Conservation (phyloP, 2,113 vertebrate species). For the Thryonomys swinderianus region DNA sequence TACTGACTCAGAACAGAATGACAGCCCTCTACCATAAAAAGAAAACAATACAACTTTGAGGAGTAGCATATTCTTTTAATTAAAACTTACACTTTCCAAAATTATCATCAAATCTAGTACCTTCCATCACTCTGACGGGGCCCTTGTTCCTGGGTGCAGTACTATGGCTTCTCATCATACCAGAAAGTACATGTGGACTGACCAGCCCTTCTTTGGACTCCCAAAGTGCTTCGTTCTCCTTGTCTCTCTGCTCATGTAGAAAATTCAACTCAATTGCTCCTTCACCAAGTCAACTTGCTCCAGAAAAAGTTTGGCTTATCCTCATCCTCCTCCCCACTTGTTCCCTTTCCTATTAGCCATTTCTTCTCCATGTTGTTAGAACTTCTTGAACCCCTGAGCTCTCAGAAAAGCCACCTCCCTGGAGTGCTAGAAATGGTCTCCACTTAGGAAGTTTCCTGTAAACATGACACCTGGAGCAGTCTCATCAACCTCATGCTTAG, state of each 20-base stretch:
- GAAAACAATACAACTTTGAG: neutral
- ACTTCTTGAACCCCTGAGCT: neutral
- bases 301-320: neutral
- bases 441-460: neutral
- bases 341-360: too few species aligned
- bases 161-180: too few species aligned
- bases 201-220: neutral
- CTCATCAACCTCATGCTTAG: too few species aligned
- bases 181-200: too few species aligned
- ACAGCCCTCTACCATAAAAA: neutral
- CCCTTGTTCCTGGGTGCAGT: neutral
- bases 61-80: neutral
- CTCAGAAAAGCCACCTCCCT: neutral
- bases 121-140: neutral
- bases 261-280: neutral
- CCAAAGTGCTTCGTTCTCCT: neutral
- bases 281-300: neutral
- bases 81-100: neutral
- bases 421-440: neutral
- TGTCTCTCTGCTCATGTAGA: neutral
- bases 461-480: too few species aligned
- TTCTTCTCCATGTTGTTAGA: neutral
- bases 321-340: neutral
- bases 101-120: neutral
- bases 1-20: neutral